Percentiles rank a stretch among this genome's conserved stretches.
Conservation (phyloP, 2,113 vertebrate genomes). For the Eretmochelys imbricata region DNA sequence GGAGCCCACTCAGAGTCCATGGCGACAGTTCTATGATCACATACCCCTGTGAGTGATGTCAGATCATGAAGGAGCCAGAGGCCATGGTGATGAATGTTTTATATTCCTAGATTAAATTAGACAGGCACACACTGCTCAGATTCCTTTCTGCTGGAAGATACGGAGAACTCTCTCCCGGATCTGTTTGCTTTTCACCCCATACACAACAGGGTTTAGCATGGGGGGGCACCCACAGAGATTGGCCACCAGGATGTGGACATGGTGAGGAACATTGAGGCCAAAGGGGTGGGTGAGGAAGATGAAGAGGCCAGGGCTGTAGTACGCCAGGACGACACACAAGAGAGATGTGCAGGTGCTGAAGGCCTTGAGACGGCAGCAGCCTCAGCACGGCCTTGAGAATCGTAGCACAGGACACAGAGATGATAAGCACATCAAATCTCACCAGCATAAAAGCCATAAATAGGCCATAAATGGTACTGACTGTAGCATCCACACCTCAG, state of each 20-base stretch:
- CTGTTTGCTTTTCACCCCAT: background rate
- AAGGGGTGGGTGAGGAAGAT: constrained; percentile 60
- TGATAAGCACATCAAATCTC: constrained; percentile 12
- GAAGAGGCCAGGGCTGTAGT: constrained; percentile 56
- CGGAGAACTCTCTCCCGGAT: background rate
- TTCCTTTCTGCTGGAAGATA: background rate
- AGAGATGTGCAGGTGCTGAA: constrained; percentile 58
- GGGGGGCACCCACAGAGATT: background rate
- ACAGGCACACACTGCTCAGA: background rate
- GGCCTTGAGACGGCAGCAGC: constrained; percentile 22
- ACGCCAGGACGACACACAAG: constrained; percentile 43
- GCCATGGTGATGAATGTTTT: background rate
- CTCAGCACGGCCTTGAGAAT: constrained; percentile 14
- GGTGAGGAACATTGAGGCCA: background rate
- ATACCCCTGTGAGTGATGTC: accelerated
- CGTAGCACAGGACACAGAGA: constrained; percentile 19
- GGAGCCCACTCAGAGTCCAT: no score
- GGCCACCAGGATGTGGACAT: background rate
- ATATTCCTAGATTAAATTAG: background rate
- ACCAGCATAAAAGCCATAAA: background rate
- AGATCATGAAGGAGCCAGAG: background rate
- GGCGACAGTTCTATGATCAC: background rate
- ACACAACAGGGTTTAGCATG: background rate
- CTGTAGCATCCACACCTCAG: no score
- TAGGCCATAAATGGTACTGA: constrained; percentile 48